phyloP scores from a whole-genome alignment of 2,888 invertebrate species.

The Noctua comes region DNA sequence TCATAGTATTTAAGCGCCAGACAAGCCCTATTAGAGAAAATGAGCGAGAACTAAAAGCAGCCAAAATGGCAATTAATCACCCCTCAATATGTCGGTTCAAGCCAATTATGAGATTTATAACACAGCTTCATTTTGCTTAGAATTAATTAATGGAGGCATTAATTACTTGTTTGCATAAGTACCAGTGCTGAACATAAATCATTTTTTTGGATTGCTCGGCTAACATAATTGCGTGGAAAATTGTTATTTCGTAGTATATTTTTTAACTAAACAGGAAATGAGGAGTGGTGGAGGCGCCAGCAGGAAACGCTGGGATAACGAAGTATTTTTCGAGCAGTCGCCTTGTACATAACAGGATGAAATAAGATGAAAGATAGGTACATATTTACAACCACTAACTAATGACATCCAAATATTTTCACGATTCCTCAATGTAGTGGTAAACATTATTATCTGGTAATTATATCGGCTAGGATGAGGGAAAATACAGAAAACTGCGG shows the following conservation, averaged over 20 bases:
- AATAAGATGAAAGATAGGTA: conserved; percentile 14
- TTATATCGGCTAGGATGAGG: neutral
- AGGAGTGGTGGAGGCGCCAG: conserved; percentile 23
- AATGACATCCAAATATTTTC: neutral
- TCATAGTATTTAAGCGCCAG: conserved; percentile 37
- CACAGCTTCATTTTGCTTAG: conserved; percentile 43
- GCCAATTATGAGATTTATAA: conserved; percentile 54
- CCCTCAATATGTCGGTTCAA: conserved; percentile 45
- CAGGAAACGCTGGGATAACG: conserved; percentile 34
- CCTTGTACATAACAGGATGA: conserved; percentile 6
- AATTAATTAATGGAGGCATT: conserved; percentile 50
- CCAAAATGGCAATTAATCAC: conserved; percentile 62
- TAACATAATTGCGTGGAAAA: conserved; percentile 35
- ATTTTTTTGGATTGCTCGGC: conserved; percentile 15
- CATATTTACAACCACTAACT: conserved; percentile 9
- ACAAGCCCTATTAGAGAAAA: conserved; percentile 47
- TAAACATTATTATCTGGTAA: neutral
- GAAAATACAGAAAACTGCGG: neutral
- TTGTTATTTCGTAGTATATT: conserved; percentile 31
- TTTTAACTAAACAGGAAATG: conserved; percentile 41
- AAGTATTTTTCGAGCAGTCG: conserved; percentile 18
- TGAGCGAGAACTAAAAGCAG: conserved; percentile 49
- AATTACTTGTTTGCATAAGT: conserved; percentile 50
- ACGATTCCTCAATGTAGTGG: neutral
- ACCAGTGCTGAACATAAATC: conserved; percentile 27